Conservation (phyloP, 2,888 invertebrate species). For the Plemyria rubiginata region DNA sequence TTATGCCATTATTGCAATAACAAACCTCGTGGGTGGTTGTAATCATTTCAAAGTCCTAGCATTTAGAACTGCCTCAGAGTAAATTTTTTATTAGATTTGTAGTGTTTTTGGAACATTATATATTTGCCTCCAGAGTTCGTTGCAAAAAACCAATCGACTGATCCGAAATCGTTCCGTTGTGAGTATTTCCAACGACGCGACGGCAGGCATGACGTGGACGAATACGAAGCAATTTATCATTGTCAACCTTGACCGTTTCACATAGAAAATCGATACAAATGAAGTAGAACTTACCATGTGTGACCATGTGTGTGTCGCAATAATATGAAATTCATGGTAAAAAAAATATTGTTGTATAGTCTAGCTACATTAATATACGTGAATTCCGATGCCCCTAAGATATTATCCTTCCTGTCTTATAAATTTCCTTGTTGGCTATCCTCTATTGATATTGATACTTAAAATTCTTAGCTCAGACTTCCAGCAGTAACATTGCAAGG, state of each 20-base stretch:
- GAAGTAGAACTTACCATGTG: background rate
- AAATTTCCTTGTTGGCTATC: background rate
- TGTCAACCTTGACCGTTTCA: slow-evolving; percentile 22
- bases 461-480: background rate
- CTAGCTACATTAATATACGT: no score
- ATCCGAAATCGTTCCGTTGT: background rate
- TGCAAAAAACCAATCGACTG: background rate
- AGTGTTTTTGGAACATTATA: no score
- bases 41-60: background rate
- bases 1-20: slow-evolving; percentile 3
- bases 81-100: no score
- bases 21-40: background rate
- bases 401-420: background rate
- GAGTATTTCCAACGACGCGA: background rate
- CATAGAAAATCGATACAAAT: slow-evolving; percentile 28
- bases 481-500: background rate
- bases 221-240: slow-evolving; percentile 8
- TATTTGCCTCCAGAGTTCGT: no score
- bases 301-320: no score
- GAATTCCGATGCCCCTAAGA: background rate
- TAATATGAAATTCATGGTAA: no score
- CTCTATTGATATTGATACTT: background rate
- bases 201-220: slow-evolving; percentile 8
- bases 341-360: no score
- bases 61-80: background rate